A percentile compares a stretch with the other conserved stretches of the same genome.
These are phyloP conservation scores for Hypercompe scribonia DNA, from an alignment of 2,888 invertebrate genomes.

Conservation along the genomic window DNA sequence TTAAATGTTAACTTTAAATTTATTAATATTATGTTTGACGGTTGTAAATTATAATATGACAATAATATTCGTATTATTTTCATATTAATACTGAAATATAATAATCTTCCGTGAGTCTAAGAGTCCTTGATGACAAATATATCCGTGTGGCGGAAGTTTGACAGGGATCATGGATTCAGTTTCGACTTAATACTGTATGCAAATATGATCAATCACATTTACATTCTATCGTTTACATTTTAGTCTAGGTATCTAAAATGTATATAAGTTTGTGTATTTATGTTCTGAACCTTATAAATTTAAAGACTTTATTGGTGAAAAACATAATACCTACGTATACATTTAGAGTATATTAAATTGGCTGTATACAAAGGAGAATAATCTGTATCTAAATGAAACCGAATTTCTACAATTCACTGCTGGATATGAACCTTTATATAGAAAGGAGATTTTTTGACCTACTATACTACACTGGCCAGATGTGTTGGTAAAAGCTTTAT, in stretches of 20 bases:
- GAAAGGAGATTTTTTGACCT: too few species aligned
- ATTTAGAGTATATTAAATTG: too few species aligned
- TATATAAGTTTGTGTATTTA: not conserved
- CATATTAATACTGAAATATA: not conserved
- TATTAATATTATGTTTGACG: not conserved
- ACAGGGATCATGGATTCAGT: not conserved
- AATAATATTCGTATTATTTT: not conserved
- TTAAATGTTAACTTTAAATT: slow-evolving; percentile 1
- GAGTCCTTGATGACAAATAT: not conserved
- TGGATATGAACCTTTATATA: too few species aligned
- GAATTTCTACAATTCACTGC: too few species aligned
- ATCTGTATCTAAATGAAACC: too few species aligned
- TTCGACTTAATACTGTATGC: not conserved
- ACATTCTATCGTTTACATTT: not conserved
- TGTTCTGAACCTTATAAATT: not conserved
- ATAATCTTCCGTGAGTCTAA: not conserved
- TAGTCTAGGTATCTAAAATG: not conserved
- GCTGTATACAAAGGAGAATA: too few species aligned
- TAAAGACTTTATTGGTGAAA: not conserved
- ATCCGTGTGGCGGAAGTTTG: not conserved
- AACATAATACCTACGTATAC: not conserved
- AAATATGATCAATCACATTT: not conserved
- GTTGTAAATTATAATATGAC: not conserved
- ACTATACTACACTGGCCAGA: too few species aligned
- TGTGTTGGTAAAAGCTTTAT: too few species aligned